phyloP scores from a whole-genome alignment of 2,113 vertebrate species.

The Aplodontia rufa region DNA sequence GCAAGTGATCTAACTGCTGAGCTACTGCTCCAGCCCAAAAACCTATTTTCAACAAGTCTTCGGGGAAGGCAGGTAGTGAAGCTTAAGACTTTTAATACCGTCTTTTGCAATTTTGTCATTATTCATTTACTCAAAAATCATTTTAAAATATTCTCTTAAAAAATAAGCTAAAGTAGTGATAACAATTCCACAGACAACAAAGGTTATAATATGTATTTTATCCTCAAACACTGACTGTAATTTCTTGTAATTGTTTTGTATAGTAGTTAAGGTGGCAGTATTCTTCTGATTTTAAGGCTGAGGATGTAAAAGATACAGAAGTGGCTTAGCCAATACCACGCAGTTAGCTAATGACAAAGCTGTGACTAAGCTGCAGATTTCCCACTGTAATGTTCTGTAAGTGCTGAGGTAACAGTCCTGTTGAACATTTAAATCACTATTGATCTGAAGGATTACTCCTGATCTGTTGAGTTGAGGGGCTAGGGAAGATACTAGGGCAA shows the following conservation, averaged over 20 bases:
- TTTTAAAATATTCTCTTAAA: conserved; percentile 21
- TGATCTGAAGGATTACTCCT: neutral
- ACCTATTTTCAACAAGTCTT: neutral
- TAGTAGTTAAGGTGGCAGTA: neutral
- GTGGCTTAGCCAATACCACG: neutral
- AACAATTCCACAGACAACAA: neutral
- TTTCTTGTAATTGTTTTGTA: neutral
- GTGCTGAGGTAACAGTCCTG: neutral
- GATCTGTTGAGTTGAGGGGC: neutral
- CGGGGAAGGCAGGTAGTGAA: neutral
- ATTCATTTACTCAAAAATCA: conserved; percentile 34
- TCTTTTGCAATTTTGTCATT: neutral
- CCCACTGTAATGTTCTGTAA: neutral
- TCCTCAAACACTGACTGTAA: neutral
- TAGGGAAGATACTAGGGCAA: neutral
- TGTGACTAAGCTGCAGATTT: neutral
- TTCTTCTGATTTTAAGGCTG: neutral
- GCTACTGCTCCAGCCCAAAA: too few species aligned
- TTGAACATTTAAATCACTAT: neutral
- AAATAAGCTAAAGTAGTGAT: neutral
- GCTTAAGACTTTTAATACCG: neutral
- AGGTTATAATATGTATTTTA: neutral
- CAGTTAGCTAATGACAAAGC: neutral
- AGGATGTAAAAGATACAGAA: neutral
- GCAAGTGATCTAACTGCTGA: too few species aligned